Evolutionary conservation across 2,888 invertebrate species (phyloP), one percentile per base, ranked within the genome.

Genomic region (Diarsia brunnea): DNA sequence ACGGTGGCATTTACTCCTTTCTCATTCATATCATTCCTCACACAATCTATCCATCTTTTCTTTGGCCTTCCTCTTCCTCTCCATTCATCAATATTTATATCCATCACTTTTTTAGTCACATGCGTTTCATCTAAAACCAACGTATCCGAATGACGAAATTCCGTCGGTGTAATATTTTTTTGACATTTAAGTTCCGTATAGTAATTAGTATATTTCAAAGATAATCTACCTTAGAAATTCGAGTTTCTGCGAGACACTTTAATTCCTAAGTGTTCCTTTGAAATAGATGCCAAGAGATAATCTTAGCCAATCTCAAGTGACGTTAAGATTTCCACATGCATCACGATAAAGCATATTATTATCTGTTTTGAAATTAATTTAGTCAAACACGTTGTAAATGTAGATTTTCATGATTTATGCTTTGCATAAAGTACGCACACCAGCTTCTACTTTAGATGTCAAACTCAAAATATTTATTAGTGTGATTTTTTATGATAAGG

Each of bases 281-380:
- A 82, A 60, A 70, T 49, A 31, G 8, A 38, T 66, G 58, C 64
- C 55, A 81, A 69, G 45, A 66, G 45, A 45, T 55, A 24, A 24
- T 55, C 55, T 55, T 24, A 55, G 2, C 24, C 7, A 66, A 72
- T 63, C 8, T 82, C 55, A 31, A 81, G 43, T 66, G 27, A 60
- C 78, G 69, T 66, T 43, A 21, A 58, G 21, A 65, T 51, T 58
- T 65, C 27, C 19, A 11, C 31, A 60, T 69, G 49, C 16, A 24
- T 16, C 45, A 21, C 4, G 12, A 14, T 16, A 58, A 27, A 55
- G 31, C 27, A 63, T 14, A 55, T n/a, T n/a, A n/a, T n/a, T n/a
- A n/a, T n/a, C 21, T 55, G 21, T 63, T 24, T 27, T n/a, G n/a
- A 70, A 43, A 61, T 38, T 47, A 12, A 67, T 58, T 31, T 21